Evolutionary conservation across 2,888 invertebrate species (phyloP), one percentile per base, ranked within the genome.

Genomic region (Zele albiditarsus): DNA sequence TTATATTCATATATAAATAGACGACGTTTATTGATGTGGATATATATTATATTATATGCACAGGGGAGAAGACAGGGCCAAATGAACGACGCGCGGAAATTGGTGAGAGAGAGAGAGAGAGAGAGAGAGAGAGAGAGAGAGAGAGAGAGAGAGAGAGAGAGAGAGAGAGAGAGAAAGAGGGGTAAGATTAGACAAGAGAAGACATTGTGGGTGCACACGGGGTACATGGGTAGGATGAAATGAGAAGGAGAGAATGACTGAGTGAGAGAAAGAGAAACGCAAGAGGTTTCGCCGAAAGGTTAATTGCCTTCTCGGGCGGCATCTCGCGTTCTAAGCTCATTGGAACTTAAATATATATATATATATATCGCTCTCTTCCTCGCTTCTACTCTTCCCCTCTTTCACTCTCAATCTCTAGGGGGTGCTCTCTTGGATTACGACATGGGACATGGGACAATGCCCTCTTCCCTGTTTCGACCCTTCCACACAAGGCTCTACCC

Each of bases 231-330:
- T 58, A 76, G 75, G 46, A 74, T 76, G 76, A 68, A 28, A 69
- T 72, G 75, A 77, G 71, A 42, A 49, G 31, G 75, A 65, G 68
- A 74, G 81, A 77, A 77, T 77, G 70, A 77, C 77, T 77, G 70
- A 77, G 75, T n/a, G 63, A 75, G 67, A 74, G 77, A 77, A 78
- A 78, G 23, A 63, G 77, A 75, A 76, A 81, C 77, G 77, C 77
- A 80, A 82, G 84, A 83, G 85, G 84, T 84, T 81, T 83, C 60
- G 84, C 81, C 82, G 79, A 82, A 84, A 84, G 88, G 87, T 88
- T 88, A 88, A 88, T 88, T 88, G 87, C 85, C 88, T 87, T 87
- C 86, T 83, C 8, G 53, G 20, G 85, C 83, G 86, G 85, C 82
- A 81, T 86, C 86, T 86, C 84, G 78, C 72, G 70, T 38, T 73